Evolutionary conservation across 2,888 invertebrate genomes (phyloP), one percentile per base, ranked within the genome.

Genomic region (Amphipyra tragopoginis): DNA sequence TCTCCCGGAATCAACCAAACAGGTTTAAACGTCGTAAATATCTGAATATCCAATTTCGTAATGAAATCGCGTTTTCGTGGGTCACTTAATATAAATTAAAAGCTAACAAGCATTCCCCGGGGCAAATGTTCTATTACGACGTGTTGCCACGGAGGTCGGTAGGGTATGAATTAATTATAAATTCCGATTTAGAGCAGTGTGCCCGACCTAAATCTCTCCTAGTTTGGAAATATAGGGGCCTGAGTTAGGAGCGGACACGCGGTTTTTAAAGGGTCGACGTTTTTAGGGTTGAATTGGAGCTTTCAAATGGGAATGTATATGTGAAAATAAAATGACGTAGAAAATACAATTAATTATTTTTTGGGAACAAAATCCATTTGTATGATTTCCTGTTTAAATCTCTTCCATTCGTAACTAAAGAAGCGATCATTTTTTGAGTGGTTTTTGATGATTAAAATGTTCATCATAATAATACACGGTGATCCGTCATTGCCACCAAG

Each of bases 71-170:
- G 67, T 79, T 79, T 65, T 33, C 53, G 47, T 26, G 60, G 77
- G 79, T 79, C 75, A 75, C 77, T 75, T 73, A 75, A 75, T 80
- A 82, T 84, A 87, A 86, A 87, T 86, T 84, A 84, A 86, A 86
- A 80, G 83, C 77, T 76, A 84, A 83, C 85, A 83, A 73, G 67
- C 72, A 64, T 70, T 74, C 68, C 72, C 65, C 48, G 51, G 72
- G 72, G 66, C 68, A 71, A 79, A 81, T 83, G 79, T 83, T 81
- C 84, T 79, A 75, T 79, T 74, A 79, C 60, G 51, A 63, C 59
- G 56, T 64, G 77, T 80, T 77, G 72, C 71, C 66, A 51, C 57
- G 13, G 44, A 60, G 77, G 72, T 61, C 51, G 65, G 72, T 36
- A 65, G 61, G 58, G 67, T 67, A 77, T 78, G 78, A 81, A 81